Conservation (phyloP, 1,140 invertebrate genomes). For the Drosophila arawakana region DNA sequence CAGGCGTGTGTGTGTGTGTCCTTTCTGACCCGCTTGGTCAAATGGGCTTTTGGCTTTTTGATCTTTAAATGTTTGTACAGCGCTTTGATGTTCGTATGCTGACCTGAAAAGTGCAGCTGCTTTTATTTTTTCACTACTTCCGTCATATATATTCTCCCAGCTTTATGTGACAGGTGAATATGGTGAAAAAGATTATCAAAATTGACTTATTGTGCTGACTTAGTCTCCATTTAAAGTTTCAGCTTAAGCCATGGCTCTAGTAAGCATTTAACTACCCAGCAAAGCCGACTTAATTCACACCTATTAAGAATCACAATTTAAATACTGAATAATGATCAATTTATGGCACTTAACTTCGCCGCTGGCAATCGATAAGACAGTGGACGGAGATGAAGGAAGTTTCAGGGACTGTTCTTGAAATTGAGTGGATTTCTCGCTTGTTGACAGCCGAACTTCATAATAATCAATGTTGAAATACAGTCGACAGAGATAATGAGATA, state of each 20-base stretch:
- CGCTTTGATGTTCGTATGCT: constrained; percentile 70
- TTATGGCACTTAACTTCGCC: constrained; percentile 54
- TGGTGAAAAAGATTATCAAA: too few species aligned
- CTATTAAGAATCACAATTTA: constrained; percentile 28
- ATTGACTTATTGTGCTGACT: too few species aligned
- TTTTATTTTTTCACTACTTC: constrained; percentile 6
- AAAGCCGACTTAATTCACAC: not conserved
- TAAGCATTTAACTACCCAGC: not conserved
- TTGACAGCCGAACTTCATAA: constrained; percentile 63
- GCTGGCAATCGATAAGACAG: constrained; percentile 16
- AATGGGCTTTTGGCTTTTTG: constrained; percentile 75
- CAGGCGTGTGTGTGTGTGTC: constrained; percentile 35
- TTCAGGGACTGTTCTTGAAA: constrained; percentile 34
- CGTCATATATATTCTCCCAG: constrained; percentile 1
- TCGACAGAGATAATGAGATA: constrained; percentile 51
- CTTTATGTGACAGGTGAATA: constrained; percentile 4
- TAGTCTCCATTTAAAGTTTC: not conserved
- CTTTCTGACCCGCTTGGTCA: constrained; percentile 60
- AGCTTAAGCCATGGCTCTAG: not conserved
- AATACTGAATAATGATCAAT: constrained; percentile 64
- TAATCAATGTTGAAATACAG: constrained; percentile 57
- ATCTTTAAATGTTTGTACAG: constrained; percentile 79
- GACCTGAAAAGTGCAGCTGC: constrained; percentile 54
- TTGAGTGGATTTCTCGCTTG: constrained; percentile 56
- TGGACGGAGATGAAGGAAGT: not conserved